Evolutionary conservation across 2,888 invertebrate genomes (phyloP), one percentile per base, ranked within the genome.

Genomic region (Camponotus fellah): DNA sequence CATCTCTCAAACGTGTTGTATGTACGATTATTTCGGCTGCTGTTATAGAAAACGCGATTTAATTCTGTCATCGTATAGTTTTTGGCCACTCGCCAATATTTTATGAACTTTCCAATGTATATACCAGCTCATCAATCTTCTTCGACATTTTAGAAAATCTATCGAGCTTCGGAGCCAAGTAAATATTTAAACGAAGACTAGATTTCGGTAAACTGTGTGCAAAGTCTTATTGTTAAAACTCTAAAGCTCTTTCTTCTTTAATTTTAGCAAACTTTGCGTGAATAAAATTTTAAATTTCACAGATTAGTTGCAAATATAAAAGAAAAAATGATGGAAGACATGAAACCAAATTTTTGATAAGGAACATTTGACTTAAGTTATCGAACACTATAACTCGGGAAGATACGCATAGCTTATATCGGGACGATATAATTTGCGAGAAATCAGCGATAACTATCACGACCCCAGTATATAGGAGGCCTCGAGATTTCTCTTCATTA

Each of bases 41-140:
- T 64, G 85, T 87, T 80, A 89, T 83, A 75, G 77, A 75, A 77
- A 84, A 49, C 74, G 71, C 77, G 74, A 10, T 80, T 79, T 82
- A 74, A 76, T 46, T 83, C 74, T 84, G 77, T 85, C 86, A 83
- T 46, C 83, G 81, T 72, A 34, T 17, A 83, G 46, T 64, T 68
- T 37, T 34, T 90, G 90, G 90, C 82, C n/a, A 12, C 46, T n/a
- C 4, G 86, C 90, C 90, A 90, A 87, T 86, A 88, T 87, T 90
- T 90, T 86, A 26, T 26, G 65, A 83, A 87, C 86, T 86, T 85
- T 84, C 86, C 79, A 69, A 82, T 82, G 79, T 84, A 81, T n/a
- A n/a, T 81, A 83, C 58, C 53, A 65, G 81, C 84, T 87, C 79
- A 86, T 87, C 85, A 86, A 86, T 85, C 62, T 32, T 58, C 66